Percentiles rank a stretch among this genome's conserved stretches.
Evolutionary conservation across 1,140 invertebrate genomes (phyloP).

Genomic region (Drosophila burlai): DNA sequence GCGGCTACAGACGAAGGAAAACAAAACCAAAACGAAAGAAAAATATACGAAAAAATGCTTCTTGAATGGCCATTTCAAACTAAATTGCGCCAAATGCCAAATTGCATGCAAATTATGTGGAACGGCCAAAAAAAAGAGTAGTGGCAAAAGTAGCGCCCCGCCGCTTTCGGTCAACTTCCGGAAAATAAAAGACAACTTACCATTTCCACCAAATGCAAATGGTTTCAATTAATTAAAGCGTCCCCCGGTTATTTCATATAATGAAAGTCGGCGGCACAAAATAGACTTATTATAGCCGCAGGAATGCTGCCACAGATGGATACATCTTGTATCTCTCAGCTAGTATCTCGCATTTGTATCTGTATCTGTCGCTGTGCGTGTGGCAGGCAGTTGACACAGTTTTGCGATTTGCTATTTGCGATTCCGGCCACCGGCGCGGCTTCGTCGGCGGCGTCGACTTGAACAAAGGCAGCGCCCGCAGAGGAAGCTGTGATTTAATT

Average conservation of each 20-base stretch:
- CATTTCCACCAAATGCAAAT: constrained; percentile 57
- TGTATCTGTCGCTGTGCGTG: constrained; percentile 37
- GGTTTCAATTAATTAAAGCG: constrained; percentile 49
- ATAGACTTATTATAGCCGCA: constrained; percentile 70
- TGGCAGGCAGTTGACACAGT: constrained; percentile 57
- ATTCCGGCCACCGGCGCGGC: constrained; percentile 51
- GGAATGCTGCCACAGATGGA: constrained; percentile 55
- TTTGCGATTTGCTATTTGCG: constrained; percentile 40
- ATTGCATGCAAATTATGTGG: constrained; percentile 83
- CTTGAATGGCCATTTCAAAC: constrained; percentile 64
- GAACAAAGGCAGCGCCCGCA: constrained; percentile 30
- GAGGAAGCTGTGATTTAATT: constrained; percentile 63
- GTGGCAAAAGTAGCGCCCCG: constrained; percentile 10
- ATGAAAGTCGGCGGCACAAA: constrained; percentile 67
- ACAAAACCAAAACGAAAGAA: constrained; percentile 1
- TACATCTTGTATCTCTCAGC: constrained; percentile 8
- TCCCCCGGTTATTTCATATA: constrained; percentile 18
- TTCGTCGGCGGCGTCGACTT: constrained; percentile 6
- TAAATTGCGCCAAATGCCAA: constrained; percentile 78
- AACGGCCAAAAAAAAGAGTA: constrained; percentile 36
- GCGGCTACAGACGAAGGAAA: constrained; percentile 40
- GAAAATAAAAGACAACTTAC: constrained; percentile 27
- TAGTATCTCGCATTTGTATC: background rate
- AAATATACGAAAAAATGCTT: constrained; percentile 45
- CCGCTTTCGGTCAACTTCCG: constrained; percentile 24